Conservation (phyloP, 1,140 invertebrate genomes). For the Bombus terrestris region DNA sequence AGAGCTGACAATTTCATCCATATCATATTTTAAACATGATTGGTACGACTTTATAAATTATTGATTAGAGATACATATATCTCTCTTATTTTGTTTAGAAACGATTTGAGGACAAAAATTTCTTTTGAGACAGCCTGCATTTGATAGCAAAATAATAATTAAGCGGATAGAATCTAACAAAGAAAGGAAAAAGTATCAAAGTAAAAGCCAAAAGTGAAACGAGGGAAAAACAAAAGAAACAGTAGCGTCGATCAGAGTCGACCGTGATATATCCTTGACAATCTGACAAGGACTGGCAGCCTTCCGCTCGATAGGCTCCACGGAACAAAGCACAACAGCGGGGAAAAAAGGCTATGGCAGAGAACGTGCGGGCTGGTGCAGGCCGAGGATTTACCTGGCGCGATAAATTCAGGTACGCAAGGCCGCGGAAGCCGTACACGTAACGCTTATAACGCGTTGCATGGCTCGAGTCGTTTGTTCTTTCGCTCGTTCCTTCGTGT, state of each 20-base stretch:
- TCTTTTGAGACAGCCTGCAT: too few relatives aligned
- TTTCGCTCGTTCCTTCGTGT: neutral
- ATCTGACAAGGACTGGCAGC: slow-evolving; percentile 56
- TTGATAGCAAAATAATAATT: neutral
- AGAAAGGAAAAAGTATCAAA: neutral
- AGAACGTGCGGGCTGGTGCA: slow-evolving; percentile 5
- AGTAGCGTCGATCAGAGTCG: slow-evolving; percentile 23
- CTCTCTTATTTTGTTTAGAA: too few relatives aligned
- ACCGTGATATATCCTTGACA: slow-evolving; percentile 66
- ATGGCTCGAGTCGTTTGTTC: slow-evolving; percentile 18
- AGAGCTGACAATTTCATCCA: too few relatives aligned
- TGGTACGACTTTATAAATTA: too few relatives aligned
- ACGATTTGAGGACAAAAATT: too few relatives aligned
- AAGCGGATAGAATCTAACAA: neutral
- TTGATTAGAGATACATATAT: too few relatives aligned
- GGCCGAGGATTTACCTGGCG: slow-evolving; percentile 64
- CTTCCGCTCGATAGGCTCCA: slow-evolving; percentile 46
- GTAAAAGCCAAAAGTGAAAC: neutral
- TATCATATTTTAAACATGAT: too few relatives aligned
- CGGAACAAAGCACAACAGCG: slow-evolving; percentile 20
- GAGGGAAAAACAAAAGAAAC: neutral
- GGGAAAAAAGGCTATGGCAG: slow-evolving; percentile 21
- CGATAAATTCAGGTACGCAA: slow-evolving; percentile 75
- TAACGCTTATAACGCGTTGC: slow-evolving; percentile 59
- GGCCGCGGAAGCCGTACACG: slow-evolving; percentile 60